These are phyloP conservation scores for Calephelis nemesis DNA, from an alignment of 1,140 invertebrate species.

Conservation along the genomic window DNA sequence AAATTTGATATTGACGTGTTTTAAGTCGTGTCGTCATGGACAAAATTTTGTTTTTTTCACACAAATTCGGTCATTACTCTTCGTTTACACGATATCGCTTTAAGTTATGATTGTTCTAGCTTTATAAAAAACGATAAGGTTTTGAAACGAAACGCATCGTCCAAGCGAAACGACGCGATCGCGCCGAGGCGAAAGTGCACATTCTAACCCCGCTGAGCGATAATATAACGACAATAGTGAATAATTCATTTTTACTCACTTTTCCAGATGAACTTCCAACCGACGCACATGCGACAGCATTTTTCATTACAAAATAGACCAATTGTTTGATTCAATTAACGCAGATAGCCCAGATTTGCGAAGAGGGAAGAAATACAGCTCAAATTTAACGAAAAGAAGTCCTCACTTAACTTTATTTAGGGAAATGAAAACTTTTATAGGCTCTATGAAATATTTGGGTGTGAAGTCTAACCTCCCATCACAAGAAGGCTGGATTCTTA, in stretches of 20 bases:
- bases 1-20: no score
- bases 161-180: no score
- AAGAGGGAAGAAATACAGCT: background rate
- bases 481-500: background rate
- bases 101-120: no score
- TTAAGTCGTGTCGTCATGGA: no score
- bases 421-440: background rate
- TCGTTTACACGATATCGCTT: no score
- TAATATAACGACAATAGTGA: background rate
- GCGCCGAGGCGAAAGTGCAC: no score
- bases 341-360: background rate
- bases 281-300: background rate
- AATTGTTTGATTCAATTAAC: background rate
- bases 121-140: no score
- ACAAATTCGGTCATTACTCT: no score
- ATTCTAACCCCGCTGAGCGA: no score
- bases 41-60: no score
- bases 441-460: background rate
- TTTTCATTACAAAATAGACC: background rate
- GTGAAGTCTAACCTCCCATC: background rate
- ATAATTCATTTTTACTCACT: background rate
- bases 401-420: background rate
- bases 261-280: background rate
- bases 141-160: no score
- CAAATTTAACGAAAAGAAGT: background rate